These are phyloP conservation scores for Phengaris alcon DNA, from an alignment of 2,888 invertebrate species.

Conservation along the genomic window DNA sequence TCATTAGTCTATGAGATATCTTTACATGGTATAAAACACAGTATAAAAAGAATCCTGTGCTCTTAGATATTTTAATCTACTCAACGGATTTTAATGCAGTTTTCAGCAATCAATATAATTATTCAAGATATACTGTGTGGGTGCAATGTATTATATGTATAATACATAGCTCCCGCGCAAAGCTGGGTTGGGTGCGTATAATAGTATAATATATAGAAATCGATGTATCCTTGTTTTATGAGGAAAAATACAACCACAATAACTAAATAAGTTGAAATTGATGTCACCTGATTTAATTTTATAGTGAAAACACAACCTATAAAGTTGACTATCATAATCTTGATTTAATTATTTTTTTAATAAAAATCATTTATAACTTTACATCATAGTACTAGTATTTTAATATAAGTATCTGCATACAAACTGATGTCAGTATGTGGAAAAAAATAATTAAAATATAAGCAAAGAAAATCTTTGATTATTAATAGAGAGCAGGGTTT, in stretches of 20 bases:
- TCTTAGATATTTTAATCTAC: too few relatives aligned
- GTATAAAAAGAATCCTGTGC: too few relatives aligned
- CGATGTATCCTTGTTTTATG: background rate
- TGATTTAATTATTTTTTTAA: background rate
- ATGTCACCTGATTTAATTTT: background rate
- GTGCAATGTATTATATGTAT: too few relatives aligned
- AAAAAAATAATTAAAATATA: background rate
- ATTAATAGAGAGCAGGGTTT: conserved; percentile 14
- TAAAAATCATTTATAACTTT: background rate
- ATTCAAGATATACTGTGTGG: too few relatives aligned
- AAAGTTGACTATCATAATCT: background rate
- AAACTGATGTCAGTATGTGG: background rate
- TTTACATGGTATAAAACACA: too few relatives aligned
- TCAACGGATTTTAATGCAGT: too few relatives aligned
- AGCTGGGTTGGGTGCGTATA: too few relatives aligned
- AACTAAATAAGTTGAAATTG: background rate
- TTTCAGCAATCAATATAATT: too few relatives aligned
- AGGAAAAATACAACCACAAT: background rate
- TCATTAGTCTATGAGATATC: too few relatives aligned
- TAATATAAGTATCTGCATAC: background rate
- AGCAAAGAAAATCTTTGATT: background rate
- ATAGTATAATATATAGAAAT: background rate
- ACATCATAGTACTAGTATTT: background rate
- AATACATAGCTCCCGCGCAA: too few relatives aligned
- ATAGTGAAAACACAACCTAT: conserved; percentile 7